Conservation (phyloP, 1,140 invertebrate genomes). For the Drosophila athabasca region DNA sequence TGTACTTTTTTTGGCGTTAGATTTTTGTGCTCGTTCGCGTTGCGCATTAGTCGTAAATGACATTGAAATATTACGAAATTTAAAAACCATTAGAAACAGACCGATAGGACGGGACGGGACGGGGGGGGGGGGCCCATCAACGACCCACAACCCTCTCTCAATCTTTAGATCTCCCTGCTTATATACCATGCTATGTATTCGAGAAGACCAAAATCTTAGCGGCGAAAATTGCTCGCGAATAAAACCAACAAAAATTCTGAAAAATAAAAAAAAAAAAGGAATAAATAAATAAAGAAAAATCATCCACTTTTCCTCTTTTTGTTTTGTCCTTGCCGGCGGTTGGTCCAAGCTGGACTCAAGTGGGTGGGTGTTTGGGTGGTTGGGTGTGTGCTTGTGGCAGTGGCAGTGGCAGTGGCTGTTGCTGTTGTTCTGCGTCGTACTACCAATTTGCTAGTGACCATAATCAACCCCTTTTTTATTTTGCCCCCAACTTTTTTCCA, state of each 20-base stretch:
- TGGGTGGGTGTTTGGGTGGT: background rate
- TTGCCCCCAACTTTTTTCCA: slow-evolving; percentile 3
- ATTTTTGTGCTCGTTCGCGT: slow-evolving; percentile 5
- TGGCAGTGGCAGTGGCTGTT: background rate
- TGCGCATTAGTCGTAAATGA: slow-evolving; percentile 72
- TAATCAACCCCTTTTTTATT: slow-evolving; percentile 77
- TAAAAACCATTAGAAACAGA: slow-evolving; percentile 80
- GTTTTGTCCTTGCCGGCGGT: slow-evolving; percentile 64
- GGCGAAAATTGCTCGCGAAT: slow-evolving; percentile 71
- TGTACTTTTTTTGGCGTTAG: slow-evolving; percentile 48
- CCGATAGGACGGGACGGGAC: slow-evolving; percentile 21
- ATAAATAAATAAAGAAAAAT: slow-evolving; percentile 56
- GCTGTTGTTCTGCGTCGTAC: slow-evolving; percentile 31
- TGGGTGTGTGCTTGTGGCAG: background rate
- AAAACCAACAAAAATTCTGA: slow-evolving; percentile 32
- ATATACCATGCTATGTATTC: slow-evolving; percentile 52
- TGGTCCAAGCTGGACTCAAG: slow-evolving; percentile 52
- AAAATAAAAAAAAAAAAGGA: slow-evolving; percentile 47
- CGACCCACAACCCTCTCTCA: background rate
- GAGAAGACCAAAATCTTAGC: slow-evolving; percentile 46
- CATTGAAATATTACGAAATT: slow-evolving; percentile 81
- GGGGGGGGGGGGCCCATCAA: background rate
- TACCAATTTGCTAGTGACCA: slow-evolving; percentile 81
- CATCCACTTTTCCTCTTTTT: slow-evolving; percentile 77
- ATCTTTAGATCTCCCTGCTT: slow-evolving; percentile 2